Evolutionary conservation across 2,888 invertebrate genomes (phyloP).

Genomic region (Lasioglossum figueresi): DNA sequence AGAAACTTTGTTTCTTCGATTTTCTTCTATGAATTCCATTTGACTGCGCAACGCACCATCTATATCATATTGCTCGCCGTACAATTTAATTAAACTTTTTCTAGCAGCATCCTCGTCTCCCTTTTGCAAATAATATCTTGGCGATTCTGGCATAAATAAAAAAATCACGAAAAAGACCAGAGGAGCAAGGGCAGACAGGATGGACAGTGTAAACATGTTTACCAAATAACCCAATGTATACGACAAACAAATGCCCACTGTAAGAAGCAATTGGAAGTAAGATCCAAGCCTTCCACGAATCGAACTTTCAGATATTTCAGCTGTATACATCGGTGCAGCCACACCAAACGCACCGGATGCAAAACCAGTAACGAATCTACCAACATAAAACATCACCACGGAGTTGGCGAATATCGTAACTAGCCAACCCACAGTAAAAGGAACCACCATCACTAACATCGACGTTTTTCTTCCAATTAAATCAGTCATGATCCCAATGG

Average conservation of each 20-base stretch:
- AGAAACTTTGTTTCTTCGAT: slow-evolving; percentile 85
- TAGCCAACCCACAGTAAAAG: slow-evolving; percentile 90
- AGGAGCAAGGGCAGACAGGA: slow-evolving; percentile 88
- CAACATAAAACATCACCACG: slow-evolving; percentile 87
- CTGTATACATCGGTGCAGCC: slow-evolving; percentile 93
- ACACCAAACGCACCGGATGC: slow-evolving; percentile 93
- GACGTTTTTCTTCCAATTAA: slow-evolving; percentile 90
- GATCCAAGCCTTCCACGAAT: slow-evolving; percentile 94
- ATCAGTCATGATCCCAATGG: slow-evolving; percentile 90
- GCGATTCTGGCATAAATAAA: slow-evolving; percentile 95
- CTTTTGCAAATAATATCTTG: slow-evolving; percentile 89
- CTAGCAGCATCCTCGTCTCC: slow-evolving; percentile 88
- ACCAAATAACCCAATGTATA: slow-evolving; percentile 89
- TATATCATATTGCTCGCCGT: slow-evolving; percentile 90
- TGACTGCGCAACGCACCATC: slow-evolving; percentile 88
- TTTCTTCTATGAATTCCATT: slow-evolving; percentile 85
- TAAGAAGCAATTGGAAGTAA: slow-evolving; percentile 94
- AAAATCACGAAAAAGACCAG: slow-evolving; percentile 89
- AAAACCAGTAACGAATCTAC: slow-evolving; percentile 89
- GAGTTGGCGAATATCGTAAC: slow-evolving; percentile 89
- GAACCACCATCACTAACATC: slow-evolving; percentile 87
- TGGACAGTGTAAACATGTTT: slow-evolving; percentile 87
- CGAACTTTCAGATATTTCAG: slow-evolving; percentile 93
- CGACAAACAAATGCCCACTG: slow-evolving; percentile 91
- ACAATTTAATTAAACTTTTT: slow-evolving; percentile 88